These are phyloP conservation scores for Leptarthrus brevirostris DNA, from an alignment of 2,888 invertebrate genomes.

Conservation along the genomic window DNA sequence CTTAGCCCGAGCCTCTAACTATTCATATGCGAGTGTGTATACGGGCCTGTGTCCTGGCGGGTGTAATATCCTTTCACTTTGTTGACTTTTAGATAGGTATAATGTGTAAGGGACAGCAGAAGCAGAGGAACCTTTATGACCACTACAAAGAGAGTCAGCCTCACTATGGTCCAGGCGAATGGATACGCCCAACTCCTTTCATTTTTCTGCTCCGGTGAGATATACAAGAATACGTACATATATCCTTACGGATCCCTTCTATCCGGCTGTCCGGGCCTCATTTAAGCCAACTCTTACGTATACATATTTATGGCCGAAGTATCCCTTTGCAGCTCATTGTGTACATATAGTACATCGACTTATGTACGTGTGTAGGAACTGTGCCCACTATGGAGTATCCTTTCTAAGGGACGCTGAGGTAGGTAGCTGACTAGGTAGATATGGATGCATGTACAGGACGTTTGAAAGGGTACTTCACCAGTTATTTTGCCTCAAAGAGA, in stretches of 20 bases:
- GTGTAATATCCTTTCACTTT: conserved; percentile 48
- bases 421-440: conserved; percentile 17
- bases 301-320: conserved; percentile 45
- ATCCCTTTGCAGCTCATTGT: conserved; percentile 44
- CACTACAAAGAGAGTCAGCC: conserved; percentile 49
- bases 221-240: conserved; percentile 29
- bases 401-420: conserved; percentile 40
- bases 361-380: conserved; percentile 26
- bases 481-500: conserved; percentile 53
- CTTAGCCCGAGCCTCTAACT: conserved; percentile 20
- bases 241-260: conserved; percentile 48
- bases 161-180: conserved; percentile 51
- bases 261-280: conserved; percentile 52
- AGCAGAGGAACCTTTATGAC: conserved; percentile 47
- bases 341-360: conserved; percentile 18
- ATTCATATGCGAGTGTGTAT: conserved; percentile 33
- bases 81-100: conserved; percentile 49
- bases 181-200: conserved; percentile 52
- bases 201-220: conserved; percentile 46
- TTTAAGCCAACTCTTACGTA: conserved; percentile 44
- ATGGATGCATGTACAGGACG: conserved; percentile 32
- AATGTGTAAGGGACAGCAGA: conserved; percentile 44
- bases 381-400: conserved; percentile 44
- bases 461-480: conserved; percentile 51
- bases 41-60: conserved; percentile 24